Evolutionary conservation across 2,888 invertebrate species (phyloP), one percentile per base, ranked within the genome.

Genomic region (Dastarcus helophoroides): DNA sequence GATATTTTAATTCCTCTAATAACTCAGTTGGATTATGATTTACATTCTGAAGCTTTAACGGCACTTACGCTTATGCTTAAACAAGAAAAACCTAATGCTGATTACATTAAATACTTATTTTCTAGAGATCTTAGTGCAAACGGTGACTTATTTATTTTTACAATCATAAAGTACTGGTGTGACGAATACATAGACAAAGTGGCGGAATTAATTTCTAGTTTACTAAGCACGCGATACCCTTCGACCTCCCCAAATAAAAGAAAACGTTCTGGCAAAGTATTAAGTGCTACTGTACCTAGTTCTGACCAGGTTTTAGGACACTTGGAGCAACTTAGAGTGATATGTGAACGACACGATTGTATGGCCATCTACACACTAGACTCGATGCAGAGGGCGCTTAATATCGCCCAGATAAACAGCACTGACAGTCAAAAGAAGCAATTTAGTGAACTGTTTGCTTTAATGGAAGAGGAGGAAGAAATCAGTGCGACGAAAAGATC

Each of bases 131-230:
- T 55, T 33, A 47, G 50, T 40, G 77, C 78, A 51, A 73, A 71
- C 28, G 73, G 74, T 26, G 94, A 94, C 62, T 74, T 79, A 38
- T 91, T 95, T 64, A 84, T 93, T 8, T 83, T 89, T 24, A 88
- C 94, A 3, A 78, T 89, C 21, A 65, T 97, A 42, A 83, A 90
- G 51, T 86, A 84, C 63, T 97, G 91, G 95, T 91, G 88, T 60
- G 82, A 88, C 50, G 85, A 89, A 50, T 79, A 81, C 52, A 88
- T 93, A 51, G 90, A 91, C 49, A 85, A 84, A 59, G 72, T 86
- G 35, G 83, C 78, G 3, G 86, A 86, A 62, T 67, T 86, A 41
- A 73, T 88, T 36, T 79, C 82, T 27, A 76, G 76, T 46, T 63
- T 88, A 36, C 66, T 88, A 51, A 83, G 78, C 53, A 81, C 81